Evolutionary conservation across 2,888 invertebrate genomes (phyloP), one percentile per base, ranked within the genome.

Genomic region (Allacma fusca): DNA sequence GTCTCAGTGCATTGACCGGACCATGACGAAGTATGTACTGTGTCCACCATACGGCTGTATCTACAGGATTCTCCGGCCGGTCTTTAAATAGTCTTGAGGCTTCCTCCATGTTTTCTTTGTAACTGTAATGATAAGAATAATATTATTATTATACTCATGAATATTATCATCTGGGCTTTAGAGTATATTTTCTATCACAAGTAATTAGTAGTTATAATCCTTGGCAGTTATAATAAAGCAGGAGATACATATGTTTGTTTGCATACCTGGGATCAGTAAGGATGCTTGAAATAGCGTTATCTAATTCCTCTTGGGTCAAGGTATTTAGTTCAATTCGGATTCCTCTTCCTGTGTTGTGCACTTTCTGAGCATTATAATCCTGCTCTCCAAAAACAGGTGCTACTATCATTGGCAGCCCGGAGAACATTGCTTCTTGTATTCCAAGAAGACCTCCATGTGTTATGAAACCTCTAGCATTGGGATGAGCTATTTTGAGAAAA

Each of bases 401-500:
- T 16, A 77, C 26, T 23, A 77, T 79, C 2, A 78, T 2, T 1
- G 82, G 83, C 2, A 83, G 81, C 1, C 68, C 69, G 68, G 64
- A 62, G 26, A 75, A 76, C 24, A 81, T 72, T 0, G 81, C 80
- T 79, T 83, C 83, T 50, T 80, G 78, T 19, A 75, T 78, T 21
- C 80, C 79, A 0, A 80, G 77, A 29, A 81, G 75, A 24, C 83
- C 83, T 12, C 78, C 78, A 40, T 83, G 83, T 0, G 81, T 81
- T 13, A 40, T 40, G 43, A 83, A 81, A 0, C 76, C 79, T 34
- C 77, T 73, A 24, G 80, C 76, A 40, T 81, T 82, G 0, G 81
- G 83, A 74, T 81, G 81, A 43, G 79, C 82, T 82, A 23, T 44
- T 24, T 23, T n/a, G 7, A 21, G 19, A 59, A 13, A 59, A 59